phyloP scores from a whole-genome alignment of 2,888 invertebrate genomes.

The Portevinia maculata region DNA sequence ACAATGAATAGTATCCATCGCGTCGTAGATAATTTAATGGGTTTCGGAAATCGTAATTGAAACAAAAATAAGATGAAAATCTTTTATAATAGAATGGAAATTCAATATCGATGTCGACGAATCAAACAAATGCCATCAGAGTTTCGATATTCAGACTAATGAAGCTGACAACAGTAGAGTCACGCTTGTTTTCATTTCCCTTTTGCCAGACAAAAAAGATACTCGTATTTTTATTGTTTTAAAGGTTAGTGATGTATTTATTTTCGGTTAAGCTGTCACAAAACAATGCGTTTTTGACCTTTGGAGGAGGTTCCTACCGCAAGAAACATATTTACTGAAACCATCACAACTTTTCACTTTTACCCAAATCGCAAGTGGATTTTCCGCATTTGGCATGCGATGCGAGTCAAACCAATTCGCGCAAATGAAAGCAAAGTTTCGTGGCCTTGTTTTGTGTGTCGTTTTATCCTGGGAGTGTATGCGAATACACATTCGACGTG shows the following conservation, averaged over 20 bases:
- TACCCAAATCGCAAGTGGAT: slow-evolving; percentile 42
- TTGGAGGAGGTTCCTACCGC: too few species aligned
- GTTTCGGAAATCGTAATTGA: slow-evolving; percentile 56
- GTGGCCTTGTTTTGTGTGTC: slow-evolving; percentile 62
- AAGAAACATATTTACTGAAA: slow-evolving; percentile 2
- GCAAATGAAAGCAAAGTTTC: slow-evolving; percentile 71
- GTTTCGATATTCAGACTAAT: slow-evolving; percentile 11
- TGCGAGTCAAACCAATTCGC: slow-evolving; percentile 6
- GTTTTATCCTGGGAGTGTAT: slow-evolving; percentile 42
- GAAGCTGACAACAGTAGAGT: not conserved
- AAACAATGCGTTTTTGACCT: too few species aligned
- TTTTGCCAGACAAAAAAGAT: not conserved
- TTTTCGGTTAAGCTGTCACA: slow-evolving; percentile 1
- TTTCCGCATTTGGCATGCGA: not conserved
- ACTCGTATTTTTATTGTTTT: not conserved
- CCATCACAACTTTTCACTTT: slow-evolving; percentile 50
- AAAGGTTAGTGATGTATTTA: slow-evolving; percentile 7
- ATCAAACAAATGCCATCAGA: slow-evolving; percentile 7
- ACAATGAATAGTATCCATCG: slow-evolving; percentile 24
- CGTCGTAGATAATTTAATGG: slow-evolving; percentile 39
- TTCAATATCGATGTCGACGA: slow-evolving; percentile 6
- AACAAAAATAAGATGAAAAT: slow-evolving; percentile 8
- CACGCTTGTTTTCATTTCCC: not conserved
- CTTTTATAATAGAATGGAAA: slow-evolving; percentile 21
- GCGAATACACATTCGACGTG: slow-evolving; percentile 42